Percentiles rank a stretch among this genome's conserved stretches.
Conservation (phyloP, 2,888 invertebrate species). For the Steromphala cineraria region DNA sequence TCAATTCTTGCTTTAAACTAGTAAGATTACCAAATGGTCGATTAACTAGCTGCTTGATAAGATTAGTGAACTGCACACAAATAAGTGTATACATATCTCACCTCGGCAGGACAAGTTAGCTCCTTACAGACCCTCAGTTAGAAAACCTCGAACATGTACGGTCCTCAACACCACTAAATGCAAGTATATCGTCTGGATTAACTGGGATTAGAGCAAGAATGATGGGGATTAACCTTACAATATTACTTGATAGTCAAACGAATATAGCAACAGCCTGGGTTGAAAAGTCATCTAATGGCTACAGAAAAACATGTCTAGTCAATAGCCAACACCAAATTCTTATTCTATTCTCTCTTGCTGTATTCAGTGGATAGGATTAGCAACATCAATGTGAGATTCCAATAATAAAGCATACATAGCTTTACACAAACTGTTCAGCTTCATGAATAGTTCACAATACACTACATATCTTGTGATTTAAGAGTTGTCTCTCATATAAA, state of each 20-base stretch:
- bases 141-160: background rate
- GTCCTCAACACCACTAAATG: background rate
- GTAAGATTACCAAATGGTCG: too few relatives aligned
- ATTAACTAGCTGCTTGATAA: background rate
- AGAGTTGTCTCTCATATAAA: background rate
- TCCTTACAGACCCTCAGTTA: background rate
- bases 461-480: background rate
- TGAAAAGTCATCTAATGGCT: background rate
- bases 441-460: background rate
- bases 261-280: background rate
- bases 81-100: background rate
- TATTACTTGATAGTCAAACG: background rate
- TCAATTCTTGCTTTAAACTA: too few relatives aligned
- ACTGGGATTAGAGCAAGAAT: background rate
- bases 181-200: constrained; percentile 8
- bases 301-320: background rate
- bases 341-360: background rate
- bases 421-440: background rate
- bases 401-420: background rate
- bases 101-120: background rate
- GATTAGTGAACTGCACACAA: background rate
- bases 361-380: background rate
- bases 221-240: background rate
- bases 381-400: background rate
- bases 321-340: background rate